phyloP scores from a whole-genome alignment of 2,888 invertebrate species.

The Maniola hyperantus region DNA sequence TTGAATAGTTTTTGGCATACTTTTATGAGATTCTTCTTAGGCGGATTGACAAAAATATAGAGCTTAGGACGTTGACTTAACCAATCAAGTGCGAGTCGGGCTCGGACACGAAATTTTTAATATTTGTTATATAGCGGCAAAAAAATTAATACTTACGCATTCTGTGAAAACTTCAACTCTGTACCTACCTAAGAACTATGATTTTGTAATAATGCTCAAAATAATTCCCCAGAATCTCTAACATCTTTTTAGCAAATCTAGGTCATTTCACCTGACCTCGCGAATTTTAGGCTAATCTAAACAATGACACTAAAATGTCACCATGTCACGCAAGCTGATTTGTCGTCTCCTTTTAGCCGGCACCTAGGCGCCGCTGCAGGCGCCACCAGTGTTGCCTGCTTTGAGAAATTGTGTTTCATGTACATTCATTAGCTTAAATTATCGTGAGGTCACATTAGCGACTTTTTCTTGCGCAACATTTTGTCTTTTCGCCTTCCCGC shows the following conservation, averaged over 20 bases:
- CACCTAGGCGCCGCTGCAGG: slow-evolving; percentile 29
- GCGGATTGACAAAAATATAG: too few species aligned
- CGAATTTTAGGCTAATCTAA: slow-evolving; percentile 21
- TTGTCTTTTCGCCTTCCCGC: background rate
- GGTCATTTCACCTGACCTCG: slow-evolving; percentile 21
- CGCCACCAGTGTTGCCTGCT: slow-evolving; percentile 35
- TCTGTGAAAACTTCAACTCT: too few species aligned
- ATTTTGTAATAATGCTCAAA: too few species aligned
- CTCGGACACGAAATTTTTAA: too few species aligned
- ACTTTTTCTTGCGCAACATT: background rate
- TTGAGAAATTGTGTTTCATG: slow-evolving; percentile 17
- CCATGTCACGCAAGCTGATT: slow-evolving; percentile 24
- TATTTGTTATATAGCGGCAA: too few species aligned
- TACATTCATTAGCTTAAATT: slow-evolving; percentile 23
- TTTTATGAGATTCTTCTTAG: too few species aligned
- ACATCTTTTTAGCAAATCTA: slow-evolving; percentile 8
- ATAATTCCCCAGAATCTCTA: background rate
- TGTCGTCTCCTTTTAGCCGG: slow-evolving; percentile 19
- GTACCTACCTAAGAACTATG: too few species aligned
- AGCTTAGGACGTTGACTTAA: too few species aligned
- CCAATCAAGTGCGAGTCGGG: too few species aligned
- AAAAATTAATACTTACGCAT: too few species aligned
- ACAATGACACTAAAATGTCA: slow-evolving; percentile 34
- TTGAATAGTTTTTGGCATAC: too few species aligned
- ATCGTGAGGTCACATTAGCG: slow-evolving; percentile 6